phyloP scores from a whole-genome alignment of 1,140 invertebrate genomes.

The Drosophila arawakana region DNA sequence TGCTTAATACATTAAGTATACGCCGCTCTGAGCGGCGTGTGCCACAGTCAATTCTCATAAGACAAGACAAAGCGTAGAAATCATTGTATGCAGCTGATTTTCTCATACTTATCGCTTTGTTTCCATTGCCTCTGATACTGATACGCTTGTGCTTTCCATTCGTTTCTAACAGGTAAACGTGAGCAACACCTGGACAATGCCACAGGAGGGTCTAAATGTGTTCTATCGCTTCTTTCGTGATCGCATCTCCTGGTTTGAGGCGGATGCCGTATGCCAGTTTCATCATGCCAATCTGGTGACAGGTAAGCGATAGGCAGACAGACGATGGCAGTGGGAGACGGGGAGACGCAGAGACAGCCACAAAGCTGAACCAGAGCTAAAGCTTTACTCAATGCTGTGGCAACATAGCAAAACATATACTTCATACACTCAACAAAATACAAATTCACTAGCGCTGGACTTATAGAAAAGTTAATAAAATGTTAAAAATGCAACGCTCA shows the following conservation, averaged over 20 bases:
- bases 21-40: conserved; percentile 40
- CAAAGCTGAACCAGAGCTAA: conserved; percentile 37
- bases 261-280: conserved; percentile 91
- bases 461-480: too few relatives aligned
- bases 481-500: too few relatives aligned
- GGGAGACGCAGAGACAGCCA: background rate
- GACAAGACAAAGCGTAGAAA: conserved; percentile 46
- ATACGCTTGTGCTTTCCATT: background rate
- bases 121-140: background rate
- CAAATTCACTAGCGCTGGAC: too few relatives aligned
- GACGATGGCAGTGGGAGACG: background rate
- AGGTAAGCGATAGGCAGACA: conserved; percentile 85
- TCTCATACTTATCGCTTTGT: background rate
- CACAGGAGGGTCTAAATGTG: conserved; percentile 90
- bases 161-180: conserved; percentile 88
- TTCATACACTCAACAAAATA: background rate
- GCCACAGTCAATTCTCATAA: conserved; percentile 21
- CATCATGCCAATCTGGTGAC: conserved; percentile 91
- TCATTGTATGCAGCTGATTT: conserved; percentile 13
- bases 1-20: conserved; percentile 77
- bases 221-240: conserved; percentile 92
- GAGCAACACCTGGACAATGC: conserved; percentile 90
- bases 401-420: background rate
- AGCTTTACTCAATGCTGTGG: background rate
- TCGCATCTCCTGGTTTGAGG: conserved; percentile 91